Conservation (phyloP, 37 sponge, comb jelly and placozoan genomes). For the Haliclona indistincta region DNA sequence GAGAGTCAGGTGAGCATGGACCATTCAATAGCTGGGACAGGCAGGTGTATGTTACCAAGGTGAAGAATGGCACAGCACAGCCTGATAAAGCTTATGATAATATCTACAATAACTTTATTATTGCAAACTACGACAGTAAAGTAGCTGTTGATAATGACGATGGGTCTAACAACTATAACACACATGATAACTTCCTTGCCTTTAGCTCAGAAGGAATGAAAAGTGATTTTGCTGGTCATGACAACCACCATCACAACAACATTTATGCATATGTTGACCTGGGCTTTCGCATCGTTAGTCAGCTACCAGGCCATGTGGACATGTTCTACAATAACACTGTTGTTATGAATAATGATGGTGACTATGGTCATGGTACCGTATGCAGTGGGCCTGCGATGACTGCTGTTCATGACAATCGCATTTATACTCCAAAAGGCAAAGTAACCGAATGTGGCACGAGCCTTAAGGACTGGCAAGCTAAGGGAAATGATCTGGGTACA, state of each 20-base stretch:
- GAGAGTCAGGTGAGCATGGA: slow-evolving; percentile 55
- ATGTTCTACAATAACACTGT: slow-evolving; percentile 62
- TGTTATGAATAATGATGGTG: slow-evolving; percentile 42
- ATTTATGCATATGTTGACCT: slow-evolving; percentile 33
- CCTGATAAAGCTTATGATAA: slow-evolving; percentile 5
- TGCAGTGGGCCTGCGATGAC: slow-evolving; percentile 56
- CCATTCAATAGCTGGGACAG: slow-evolving; percentile 59
- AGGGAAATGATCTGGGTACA: slow-evolving; percentile 62
- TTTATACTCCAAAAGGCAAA: slow-evolving; percentile 63
- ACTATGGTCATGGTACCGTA: slow-evolving; percentile 33
- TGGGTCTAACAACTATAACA: slow-evolving; percentile 31
- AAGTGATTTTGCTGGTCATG: slow-evolving; percentile 38
- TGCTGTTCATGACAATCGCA: slow-evolving; percentile 56
- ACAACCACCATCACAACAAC: slow-evolving; percentile 35
- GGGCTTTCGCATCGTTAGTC: slow-evolving; percentile 42
- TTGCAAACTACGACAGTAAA: slow-evolving; percentile 25
- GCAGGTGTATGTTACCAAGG: slow-evolving; percentile 31
- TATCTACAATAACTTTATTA: slow-evolving; percentile 35
- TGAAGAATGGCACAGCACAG: slow-evolving; percentile 8
- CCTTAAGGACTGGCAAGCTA: slow-evolving; percentile 59
- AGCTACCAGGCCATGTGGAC: slow-evolving; percentile 60
- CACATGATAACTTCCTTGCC: slow-evolving; percentile 36
- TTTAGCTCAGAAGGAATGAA: slow-evolving; percentile 53
- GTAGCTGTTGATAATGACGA: slow-evolving; percentile 51
- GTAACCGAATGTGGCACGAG: slow-evolving; percentile 62